phyloP scores from a whole-genome alignment of 2,888 invertebrate species.

The Macrosoma leucophasiata region DNA sequence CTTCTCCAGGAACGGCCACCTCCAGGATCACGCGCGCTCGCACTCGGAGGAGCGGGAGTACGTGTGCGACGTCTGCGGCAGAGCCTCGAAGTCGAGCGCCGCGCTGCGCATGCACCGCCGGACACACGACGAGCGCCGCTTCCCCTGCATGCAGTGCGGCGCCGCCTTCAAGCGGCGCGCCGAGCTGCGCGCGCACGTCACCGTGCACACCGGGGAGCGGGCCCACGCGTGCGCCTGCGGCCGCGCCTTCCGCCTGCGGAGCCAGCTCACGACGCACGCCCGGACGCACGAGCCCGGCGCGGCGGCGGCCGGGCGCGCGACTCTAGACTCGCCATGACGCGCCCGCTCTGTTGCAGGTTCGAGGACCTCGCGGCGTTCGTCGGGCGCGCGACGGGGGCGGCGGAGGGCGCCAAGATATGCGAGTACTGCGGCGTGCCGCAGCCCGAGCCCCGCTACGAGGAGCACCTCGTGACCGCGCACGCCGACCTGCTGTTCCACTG shows the following conservation, averaged over 20 bases:
- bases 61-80: slow-evolving; percentile 73
- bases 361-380: slow-evolving; percentile 8
- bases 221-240: slow-evolving; percentile 72
- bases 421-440: slow-evolving; percentile 32
- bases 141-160: slow-evolving; percentile 66
- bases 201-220: slow-evolving; percentile 73
- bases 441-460: slow-evolving; percentile 23
- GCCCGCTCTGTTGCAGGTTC: slow-evolving; percentile 11
- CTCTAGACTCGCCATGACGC: slow-evolving; percentile 4
- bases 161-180: slow-evolving; percentile 70
- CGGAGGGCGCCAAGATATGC: slow-evolving; percentile 31
- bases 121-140: slow-evolving; percentile 49
- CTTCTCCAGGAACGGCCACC: slow-evolving; percentile 65
- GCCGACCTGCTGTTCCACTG: slow-evolving; percentile 51
- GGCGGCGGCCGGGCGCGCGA: too few relatives aligned
- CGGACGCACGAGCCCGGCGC: slow-evolving; percentile 26
- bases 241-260: slow-evolving; percentile 60
- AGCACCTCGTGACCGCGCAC: slow-evolving; percentile 46
- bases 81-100: slow-evolving; percentile 66
- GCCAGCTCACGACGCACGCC: slow-evolving; percentile 40
- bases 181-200: slow-evolving; percentile 70
- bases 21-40: slow-evolving; percentile 65
- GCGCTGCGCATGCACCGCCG: slow-evolving; percentile 67
- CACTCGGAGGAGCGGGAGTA: slow-evolving; percentile 61
- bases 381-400: slow-evolving; percentile 9